Evolutionary conservation across 2,888 invertebrate species (phyloP), one percentile per base, ranked within the genome.

Genomic region (Heliconius sara): DNA sequence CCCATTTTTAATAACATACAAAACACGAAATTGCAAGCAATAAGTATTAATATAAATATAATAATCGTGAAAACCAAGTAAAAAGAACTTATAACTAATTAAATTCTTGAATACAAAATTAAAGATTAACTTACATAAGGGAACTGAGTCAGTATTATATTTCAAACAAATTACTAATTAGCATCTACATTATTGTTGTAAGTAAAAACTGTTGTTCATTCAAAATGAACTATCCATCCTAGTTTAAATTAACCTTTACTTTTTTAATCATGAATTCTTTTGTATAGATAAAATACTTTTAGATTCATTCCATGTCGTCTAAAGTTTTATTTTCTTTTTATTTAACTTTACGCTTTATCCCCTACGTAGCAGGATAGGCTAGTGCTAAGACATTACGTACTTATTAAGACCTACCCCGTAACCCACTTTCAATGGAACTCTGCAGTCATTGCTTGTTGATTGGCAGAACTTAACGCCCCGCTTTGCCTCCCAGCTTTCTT

Each of bases 141-240:
- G 10, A 67, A 25, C 66, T 30, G 34, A 67, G 9, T 4, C 34
- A 22, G 34, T 67, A 67, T 67, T 67, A 67, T 67, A 34, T 34
- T 34, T 67, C 22, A 67, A 67, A 22, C 67, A 67, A 34, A 67
- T 67, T 67, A 34, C 67, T 67, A 34, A 67, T 67, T 67, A 67
- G 34, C 9, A 0, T 67, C 27, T 30, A 34, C 30, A 22, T 34
- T n/a, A 3, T 22, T 30, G 22, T 67, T 3, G 66, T 10, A 66
- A 66, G 66, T 30, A 66, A 66, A 30, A 27, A 19, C 30, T 66
- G 34, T 19, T 30, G 22, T 66, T 66, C 34, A 30, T 66, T 66
- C 34, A 34, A 16, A 66, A 34, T 19, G 66, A 66, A 34, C 34
- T 34, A 66, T 66, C 66, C 66, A 66, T 34, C 34, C 30, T 34